Evolutionary conservation across 1,140 invertebrate species (phyloP), one percentile per base, ranked within the genome.

Genomic region (Drosophila teissieri): DNA sequence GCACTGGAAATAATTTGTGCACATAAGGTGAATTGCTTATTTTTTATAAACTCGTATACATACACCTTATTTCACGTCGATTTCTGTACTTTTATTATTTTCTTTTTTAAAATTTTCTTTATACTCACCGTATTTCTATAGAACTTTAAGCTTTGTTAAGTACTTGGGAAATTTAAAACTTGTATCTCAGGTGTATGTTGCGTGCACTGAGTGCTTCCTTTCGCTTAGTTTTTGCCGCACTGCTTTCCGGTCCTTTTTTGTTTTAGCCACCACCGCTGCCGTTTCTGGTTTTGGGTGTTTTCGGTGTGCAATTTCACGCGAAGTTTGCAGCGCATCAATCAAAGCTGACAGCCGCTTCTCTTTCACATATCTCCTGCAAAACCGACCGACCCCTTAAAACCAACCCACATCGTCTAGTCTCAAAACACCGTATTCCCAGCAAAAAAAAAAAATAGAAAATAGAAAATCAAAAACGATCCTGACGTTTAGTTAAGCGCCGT

Each of bases 301-400:
- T 75, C 53, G 83, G 83, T 88, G 83, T 83, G 83, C 83, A 88
- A 88, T 88, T 86, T 86, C 76, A 86, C 79, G 84, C 84, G 72
- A 89, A 88, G 76, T 88, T 89, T 70, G 68, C 80, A 84, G 73
- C 80, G 84, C 84, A 88, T 89, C 84, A 88, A 88, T 88, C 84
- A 88, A 84, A 88, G 73, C 73, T 67, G 61, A 75, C 73, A 75
- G 61, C 39, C 27, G 52, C 60, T 64, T 46, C 48, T 51, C 40
- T 36, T 27, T 15, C 69, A 45, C 44, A 58, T 45, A 57, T 48
- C 64, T 51, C 37, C 42, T 27, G 12, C 34, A 19, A 15, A 40
- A 22, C 19, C 27, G 6, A 39, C 24, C 37, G 15, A 34, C 27
- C 19, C 15, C 10, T 1, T 1, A 19, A 40, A 7, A 14, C 36